Conservation (phyloP, 2,113 vertebrate genomes). For the Labrus mixtus region DNA sequence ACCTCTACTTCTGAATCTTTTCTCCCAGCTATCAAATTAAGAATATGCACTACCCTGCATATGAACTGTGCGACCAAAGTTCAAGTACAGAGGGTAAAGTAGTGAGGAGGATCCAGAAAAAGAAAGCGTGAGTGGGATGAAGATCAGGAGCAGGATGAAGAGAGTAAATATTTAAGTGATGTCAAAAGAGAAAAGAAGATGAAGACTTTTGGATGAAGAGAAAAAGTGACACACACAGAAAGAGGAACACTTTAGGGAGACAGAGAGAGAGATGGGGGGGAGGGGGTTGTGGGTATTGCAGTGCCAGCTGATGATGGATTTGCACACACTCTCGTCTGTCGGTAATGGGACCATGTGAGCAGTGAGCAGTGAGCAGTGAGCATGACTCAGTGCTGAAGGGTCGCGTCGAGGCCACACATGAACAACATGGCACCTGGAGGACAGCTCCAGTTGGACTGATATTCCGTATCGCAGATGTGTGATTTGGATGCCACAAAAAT, state of each 20-base stretch:
- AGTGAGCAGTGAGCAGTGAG: too few species aligned
- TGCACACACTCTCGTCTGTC: constrained; percentile 43
- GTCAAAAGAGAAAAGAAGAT: constrained; percentile 29
- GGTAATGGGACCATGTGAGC: constrained; percentile 56
- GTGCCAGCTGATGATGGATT: constrained; percentile 62
- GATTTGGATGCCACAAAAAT: background rate
- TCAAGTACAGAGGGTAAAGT: background rate
- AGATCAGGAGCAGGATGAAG: background rate
- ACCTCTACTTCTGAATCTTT: background rate
- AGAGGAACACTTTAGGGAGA: background rate
- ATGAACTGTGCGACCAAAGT: background rate
- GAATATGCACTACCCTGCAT: background rate
- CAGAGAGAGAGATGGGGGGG: constrained; percentile 7
- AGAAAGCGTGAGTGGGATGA: constrained; percentile 5
- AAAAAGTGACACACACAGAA: constrained; percentile 1
- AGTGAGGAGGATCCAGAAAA: background rate
- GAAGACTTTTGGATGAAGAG: constrained; percentile 3
- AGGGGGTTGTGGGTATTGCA: constrained; percentile 32
- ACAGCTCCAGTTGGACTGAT: background rate
- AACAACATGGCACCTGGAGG: constrained; percentile 33
- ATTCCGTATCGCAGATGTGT: too few species aligned
- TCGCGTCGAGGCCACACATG: constrained; percentile 43
- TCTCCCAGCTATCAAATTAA: background rate
- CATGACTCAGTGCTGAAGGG: constrained; percentile 49
- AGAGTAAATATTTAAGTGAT: constrained; percentile 33